Conservation (phyloP, 1,140 invertebrate genomes). For the Ceratina japonica region DNA sequence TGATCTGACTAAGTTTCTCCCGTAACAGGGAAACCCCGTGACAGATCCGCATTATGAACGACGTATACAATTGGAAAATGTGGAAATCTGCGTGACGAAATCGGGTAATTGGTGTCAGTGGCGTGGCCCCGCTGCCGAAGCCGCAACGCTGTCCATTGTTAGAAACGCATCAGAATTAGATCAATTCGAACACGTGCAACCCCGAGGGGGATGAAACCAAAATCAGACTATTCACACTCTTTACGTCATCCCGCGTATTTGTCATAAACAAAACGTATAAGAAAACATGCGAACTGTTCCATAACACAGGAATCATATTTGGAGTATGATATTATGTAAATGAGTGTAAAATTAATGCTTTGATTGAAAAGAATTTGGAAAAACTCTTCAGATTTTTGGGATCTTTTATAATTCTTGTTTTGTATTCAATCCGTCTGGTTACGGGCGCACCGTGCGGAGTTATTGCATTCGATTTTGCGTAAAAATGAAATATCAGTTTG, state of each 20-base stretch:
- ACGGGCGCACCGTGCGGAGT: background rate
- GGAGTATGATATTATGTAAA: too few relatives aligned
- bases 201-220: background rate
- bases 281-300: background rate
- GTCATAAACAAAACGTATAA: background rate
- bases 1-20: background rate
- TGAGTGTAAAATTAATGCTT: too few relatives aligned
- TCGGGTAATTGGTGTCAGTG: conserved; percentile 61
- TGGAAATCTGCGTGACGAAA: conserved; percentile 60
- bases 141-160: conserved; percentile 62
- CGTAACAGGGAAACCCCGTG: conserved; percentile 19
- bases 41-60: conserved; percentile 67
- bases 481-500: conserved; percentile 18
- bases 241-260: conserved; percentile 31
- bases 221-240: conserved; percentile 4
- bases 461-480: background rate
- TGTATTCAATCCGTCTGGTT: too few relatives aligned
- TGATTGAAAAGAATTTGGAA: too few relatives aligned
- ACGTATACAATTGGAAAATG: conserved; percentile 42
- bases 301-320: background rate
- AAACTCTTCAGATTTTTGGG: too few relatives aligned
- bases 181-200: conserved; percentile 70
- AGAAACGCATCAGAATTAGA: conserved; percentile 71
- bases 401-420: too few relatives aligned
- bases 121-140: conserved; percentile 68